Conservation (phyloP, 2,113 vertebrate genomes). For the Phasianus colchicus region DNA sequence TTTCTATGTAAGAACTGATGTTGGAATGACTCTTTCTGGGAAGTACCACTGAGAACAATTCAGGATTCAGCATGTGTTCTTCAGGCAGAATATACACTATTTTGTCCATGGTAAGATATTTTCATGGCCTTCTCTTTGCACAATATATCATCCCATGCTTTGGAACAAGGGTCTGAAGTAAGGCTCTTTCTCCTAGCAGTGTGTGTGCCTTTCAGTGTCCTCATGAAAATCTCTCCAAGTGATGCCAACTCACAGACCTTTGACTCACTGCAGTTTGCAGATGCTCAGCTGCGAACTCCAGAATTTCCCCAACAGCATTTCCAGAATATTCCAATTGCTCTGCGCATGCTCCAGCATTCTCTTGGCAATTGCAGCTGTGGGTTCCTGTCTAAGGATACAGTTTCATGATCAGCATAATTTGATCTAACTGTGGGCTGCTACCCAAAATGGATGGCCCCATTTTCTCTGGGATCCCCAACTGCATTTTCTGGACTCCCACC, state of each 20-base stretch:
- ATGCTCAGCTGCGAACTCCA: conserved; percentile 19
- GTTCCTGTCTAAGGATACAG: conserved; percentile 58
- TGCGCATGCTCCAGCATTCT: not conserved
- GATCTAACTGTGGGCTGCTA: conserved; percentile 54
- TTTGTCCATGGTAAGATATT: not conserved
- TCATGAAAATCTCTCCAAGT: not conserved
- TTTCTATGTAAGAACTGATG: not conserved
- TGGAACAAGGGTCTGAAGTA: not conserved
- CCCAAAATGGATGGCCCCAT: conserved; percentile 38
- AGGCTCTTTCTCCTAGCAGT: not conserved
- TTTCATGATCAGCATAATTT: conserved; percentile 70
- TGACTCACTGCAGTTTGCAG: not conserved
- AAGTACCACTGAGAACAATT: not conserved
- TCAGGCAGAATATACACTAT: not conserved
- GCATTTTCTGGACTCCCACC: not conserved
- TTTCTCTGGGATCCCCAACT: conserved; percentile 35
- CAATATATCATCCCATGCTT: not conserved
- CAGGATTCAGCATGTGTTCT: not conserved
- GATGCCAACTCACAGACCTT: not conserved
- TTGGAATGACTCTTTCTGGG: not conserved
- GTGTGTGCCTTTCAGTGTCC: not conserved
- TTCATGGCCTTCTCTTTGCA: not conserved
- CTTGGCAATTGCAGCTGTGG: conserved; percentile 54
- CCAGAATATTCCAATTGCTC: conserved; percentile 52
- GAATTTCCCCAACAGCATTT: conserved; percentile 33